Base-by-base conservation (phyloP, 2,888 invertebrate species). In the Ctena decussata region DNA sequence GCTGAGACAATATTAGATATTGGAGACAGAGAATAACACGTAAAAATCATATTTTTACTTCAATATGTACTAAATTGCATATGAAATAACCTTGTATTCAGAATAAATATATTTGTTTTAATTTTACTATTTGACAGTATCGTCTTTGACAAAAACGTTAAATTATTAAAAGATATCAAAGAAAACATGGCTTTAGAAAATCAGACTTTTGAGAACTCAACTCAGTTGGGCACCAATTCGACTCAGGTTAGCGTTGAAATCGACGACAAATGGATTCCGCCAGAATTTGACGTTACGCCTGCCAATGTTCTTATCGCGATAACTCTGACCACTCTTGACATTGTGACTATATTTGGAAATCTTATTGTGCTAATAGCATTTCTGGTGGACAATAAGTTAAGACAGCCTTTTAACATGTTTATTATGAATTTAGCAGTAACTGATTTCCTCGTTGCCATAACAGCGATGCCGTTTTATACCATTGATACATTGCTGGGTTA, bases 381-480 rank as follows among this genome's bases (percentile, higher is more conserved):
- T 46, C 86, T 86, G n/a, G 80, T 90, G 35, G 94, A 95, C 65
- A 93, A 92, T 78, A 91, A 91, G 60, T 90, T 96, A 39, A 92
- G 94, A 77, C 95, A 94, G 35, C 93, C 93, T 15, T 95, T 96
- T 91, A 95, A 95, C 82, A 92, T 91, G 72, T 92, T 90, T 72
- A 91, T 93, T 73, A 85, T 92, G 49, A 93, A 93, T 71, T 81
- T 93, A 35, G 93, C 93, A 0, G 80, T 92, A 37, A 95, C 95
- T 0, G 96, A 96, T 82, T 90, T 95, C 75, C 84, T 92, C 37
- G 95, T 96, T 12, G 95, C 94, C 0, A 83, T 94, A 12, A 93
- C 93, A 2, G 95, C 95, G 15, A 95, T 96, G 95, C 91, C 93
- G 15, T 94, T 95, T 80, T 96, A 95, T 86, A 94, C 95, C 30